Percentiles rank a stretch among this genome's conserved stretches.
Conservation (phyloP, 2,888 invertebrate genomes). For the Caenorhabditis imperialis region DNA sequence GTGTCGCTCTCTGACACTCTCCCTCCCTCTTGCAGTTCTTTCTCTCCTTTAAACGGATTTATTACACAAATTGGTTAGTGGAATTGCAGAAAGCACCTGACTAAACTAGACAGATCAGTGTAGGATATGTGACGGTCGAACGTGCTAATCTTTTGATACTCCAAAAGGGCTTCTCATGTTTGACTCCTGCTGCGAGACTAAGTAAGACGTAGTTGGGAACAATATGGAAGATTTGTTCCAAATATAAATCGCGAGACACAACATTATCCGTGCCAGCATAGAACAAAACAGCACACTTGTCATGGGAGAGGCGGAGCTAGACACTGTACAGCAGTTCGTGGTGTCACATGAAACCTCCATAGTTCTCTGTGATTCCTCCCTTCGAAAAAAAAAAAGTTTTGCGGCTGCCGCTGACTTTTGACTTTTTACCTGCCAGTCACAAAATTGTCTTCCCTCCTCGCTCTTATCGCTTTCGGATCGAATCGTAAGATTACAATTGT, state of each 20-base stretch:
- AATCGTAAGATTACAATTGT: constrained; percentile 20
- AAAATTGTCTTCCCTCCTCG: constrained; percentile 14
- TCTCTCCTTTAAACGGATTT: background rate
- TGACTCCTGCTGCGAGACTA: too few species aligned
- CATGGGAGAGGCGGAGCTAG: too few species aligned
- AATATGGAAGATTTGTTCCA: too few species aligned
- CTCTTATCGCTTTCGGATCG: constrained; percentile 31
- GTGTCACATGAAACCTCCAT: too few species aligned
- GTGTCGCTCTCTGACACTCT: background rate
- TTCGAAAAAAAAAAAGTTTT: too few species aligned
- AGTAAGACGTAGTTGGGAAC: too few species aligned
- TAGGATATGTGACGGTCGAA: background rate
- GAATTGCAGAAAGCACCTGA: background rate
- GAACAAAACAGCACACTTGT: too few species aligned
- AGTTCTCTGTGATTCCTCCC: too few species aligned
- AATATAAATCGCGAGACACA: too few species aligned
- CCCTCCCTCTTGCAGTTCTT: background rate
- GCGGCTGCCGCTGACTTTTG: constrained; percentile 2
- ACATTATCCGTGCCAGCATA: too few species aligned
- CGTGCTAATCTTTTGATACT: constrained; percentile 23
- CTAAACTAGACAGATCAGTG: constrained; percentile 28
- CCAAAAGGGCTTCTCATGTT: background rate
- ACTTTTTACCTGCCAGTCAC: background rate
- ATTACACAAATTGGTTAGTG: background rate
- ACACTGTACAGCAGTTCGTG: too few species aligned